Evolutionary conservation across 2,888 invertebrate genomes (phyloP), one percentile per base, ranked within the genome.

Genomic region (Acronicta aceris): DNA sequence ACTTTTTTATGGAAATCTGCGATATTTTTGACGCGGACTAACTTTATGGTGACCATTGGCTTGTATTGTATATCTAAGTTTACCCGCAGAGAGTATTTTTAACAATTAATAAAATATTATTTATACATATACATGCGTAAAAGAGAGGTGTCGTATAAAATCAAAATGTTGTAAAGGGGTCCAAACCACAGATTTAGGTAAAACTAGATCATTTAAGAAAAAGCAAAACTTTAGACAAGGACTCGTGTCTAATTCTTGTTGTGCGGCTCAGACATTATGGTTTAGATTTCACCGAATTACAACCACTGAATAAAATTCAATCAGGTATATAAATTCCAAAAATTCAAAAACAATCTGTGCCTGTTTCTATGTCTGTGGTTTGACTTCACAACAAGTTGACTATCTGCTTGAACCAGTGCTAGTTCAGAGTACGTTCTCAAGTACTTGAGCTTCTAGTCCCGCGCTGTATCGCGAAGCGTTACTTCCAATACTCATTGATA

Each of bases 391-490:
- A 33, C 1, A 33, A 33, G 38, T 13, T 6, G 38, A 0, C 6
- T 38, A 13, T 38, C 38, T 41, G 16, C 51, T 25, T 17, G 16
- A 3, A 0, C 15, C 46, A 13, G 49, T 17, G 59, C 46, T 16
- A 38, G 50, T 27, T 40, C 12, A 57, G 36, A 38, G 51, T 57
- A 61, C 60, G 57, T 59, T 56, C 55, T 56, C 55, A 16, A 56
- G 58, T 62, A 61, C 69, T 57, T 54, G 47, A 75, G 87, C 85
- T 84, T 88, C 89, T 90, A 89, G 91, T 91, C 90, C 82, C 78
- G 79, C 78, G 87, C 84, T 81, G 85, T 86, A 83, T 63, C 65
- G 64, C 64, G 61, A 62, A 78, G 70, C 75, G 77, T 78, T 78
- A 76, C 82, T 71, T 79, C 77, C 84, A 88, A 88, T 88, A 88